Percentiles rank a stretch among this genome's conserved stretches.
phyloP scores from a whole-genome alignment of 1,140 invertebrate species.

The Macrobrachium nipponense region DNA sequence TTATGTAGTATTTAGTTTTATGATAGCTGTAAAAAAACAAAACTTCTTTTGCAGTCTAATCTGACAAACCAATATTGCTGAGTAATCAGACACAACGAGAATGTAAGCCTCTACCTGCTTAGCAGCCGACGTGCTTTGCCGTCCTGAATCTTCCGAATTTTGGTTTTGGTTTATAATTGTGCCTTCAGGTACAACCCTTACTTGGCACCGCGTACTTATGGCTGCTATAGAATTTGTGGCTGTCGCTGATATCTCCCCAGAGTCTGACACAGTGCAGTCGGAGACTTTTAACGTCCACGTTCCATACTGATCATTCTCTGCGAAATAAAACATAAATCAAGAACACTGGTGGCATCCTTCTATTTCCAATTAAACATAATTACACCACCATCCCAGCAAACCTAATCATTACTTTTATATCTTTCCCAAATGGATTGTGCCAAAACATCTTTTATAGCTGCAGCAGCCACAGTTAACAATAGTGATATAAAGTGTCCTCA shows the following conservation, averaged over 20 bases:
- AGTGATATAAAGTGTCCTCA: constrained; percentile 36
- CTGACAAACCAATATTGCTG: too few species aligned
- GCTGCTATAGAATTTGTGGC: constrained; percentile 38
- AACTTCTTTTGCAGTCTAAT: too few species aligned
- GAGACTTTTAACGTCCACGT: constrained; percentile 53
- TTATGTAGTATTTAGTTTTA: too few species aligned
- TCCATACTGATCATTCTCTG: constrained; percentile 62
- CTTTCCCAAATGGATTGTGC: too few species aligned
- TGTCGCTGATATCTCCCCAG: constrained; percentile 39
- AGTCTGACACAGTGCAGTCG: constrained; percentile 16
- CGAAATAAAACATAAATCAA: neutral
- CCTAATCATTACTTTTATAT: too few species aligned
- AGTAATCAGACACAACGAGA: neutral
- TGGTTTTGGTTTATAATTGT: constrained; percentile 19
- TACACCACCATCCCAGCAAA: too few species aligned
- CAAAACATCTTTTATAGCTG: too few species aligned
- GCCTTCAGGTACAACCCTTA: constrained; percentile 44
- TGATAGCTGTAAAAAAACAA: too few species aligned
- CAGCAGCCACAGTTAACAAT: too few species aligned
- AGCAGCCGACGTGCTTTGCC: neutral
- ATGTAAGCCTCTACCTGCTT: neutral
- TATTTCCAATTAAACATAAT: too few species aligned
- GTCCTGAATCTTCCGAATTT: neutral
- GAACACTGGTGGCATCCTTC: neutral
- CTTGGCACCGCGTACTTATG: constrained; percentile 33